Percentiles rank a stretch among this genome's conserved stretches.
phyloP scores from a whole-genome alignment of 2,888 invertebrate species.

The Seira ritae region DNA sequence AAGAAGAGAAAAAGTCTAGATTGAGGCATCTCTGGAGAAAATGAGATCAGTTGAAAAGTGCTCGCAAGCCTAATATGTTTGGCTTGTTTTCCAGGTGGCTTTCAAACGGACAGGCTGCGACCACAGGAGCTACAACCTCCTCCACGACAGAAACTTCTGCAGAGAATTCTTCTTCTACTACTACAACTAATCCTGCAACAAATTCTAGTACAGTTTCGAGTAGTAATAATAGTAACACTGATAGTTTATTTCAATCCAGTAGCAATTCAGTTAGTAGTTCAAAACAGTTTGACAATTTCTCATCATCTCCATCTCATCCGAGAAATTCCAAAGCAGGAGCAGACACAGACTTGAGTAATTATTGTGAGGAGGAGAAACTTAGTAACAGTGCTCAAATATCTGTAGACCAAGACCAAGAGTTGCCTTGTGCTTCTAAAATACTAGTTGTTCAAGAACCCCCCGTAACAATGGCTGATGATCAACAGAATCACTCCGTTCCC shows the following conservation, averaged over 20 bases:
- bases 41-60: constrained; percentile 55
- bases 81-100: constrained; percentile 73
- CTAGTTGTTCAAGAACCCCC: too few relatives aligned
- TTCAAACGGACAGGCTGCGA: constrained; percentile 64
- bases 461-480: constrained; percentile 50
- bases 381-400: too few relatives aligned
- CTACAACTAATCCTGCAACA: too few relatives aligned
- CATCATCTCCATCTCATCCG: not conserved
- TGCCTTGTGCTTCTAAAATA: too few relatives aligned
- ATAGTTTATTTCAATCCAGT: too few relatives aligned
- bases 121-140: constrained; percentile 51
- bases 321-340: not conserved
- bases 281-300: not conserved
- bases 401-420: too few relatives aligned
- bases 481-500: constrained; percentile 38
- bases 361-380: not conserved
- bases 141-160: constrained; percentile 21
- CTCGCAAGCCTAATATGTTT: constrained; percentile 68
- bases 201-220: not conserved
- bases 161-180: not conserved
- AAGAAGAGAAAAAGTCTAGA: constrained; percentile 24
- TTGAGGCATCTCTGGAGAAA: constrained; percentile 30
- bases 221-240: too few relatives aligned
- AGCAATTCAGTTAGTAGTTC: too few relatives aligned
- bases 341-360: not conserved